Evolutionary conservation across 2,113 vertebrate species (phyloP).

Genomic region (mouse (Mus musculus)): GRCm39 chr4:117836501-117837000

Average conservation of each 20-base stretch:
- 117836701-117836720: neutral
- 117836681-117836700: neutral
- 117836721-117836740: neutral
- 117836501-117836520: neutral
- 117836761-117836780: neutral
- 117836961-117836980: neutral
- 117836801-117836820: neutral
- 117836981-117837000: neutral
- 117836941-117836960: neutral
- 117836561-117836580: neutral
- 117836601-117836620: neutral
- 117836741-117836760: neutral
- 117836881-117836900: neutral
- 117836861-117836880: neutral
- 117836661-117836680: constrained; percentile 46
- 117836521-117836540: neutral
- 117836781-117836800: neutral
- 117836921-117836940: neutral
- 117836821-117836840: neutral
- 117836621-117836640: neutral
- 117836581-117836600: neutral
- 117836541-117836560: neutral
- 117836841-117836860: neutral
- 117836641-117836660: neutral
- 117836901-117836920: neutral